Evolutionary conservation across 2,797 vertebrate species (phyloP).

Genomic region (Dicrostonyx torquatus): DNA sequence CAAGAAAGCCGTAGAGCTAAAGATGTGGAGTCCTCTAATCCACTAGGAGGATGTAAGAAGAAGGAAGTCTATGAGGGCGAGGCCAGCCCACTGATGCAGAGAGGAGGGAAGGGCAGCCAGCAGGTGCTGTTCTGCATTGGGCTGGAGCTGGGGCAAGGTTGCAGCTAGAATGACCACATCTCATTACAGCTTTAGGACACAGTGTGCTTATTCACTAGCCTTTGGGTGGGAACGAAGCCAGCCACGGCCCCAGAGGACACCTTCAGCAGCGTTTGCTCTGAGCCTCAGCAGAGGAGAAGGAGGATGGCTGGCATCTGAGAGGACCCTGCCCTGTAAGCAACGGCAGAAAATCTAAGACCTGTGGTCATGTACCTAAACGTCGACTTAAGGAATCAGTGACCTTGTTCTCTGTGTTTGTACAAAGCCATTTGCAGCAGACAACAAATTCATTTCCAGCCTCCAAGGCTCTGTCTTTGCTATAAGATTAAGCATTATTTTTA

Average conservation of each 20-base stretch:
- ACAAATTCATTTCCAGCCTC: background rate
- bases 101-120: fast-evolving
- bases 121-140: background rate
- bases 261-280: too few species aligned
- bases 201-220: background rate
- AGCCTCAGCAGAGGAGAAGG: background rate
- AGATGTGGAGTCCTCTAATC: background rate
- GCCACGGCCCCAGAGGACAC: fast-evolving
- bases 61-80: background rate
- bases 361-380: background rate
- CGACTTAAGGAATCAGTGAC: background rate
- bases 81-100: background rate
- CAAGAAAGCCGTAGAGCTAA: background rate
- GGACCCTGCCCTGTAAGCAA: too few species aligned
- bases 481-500: background rate
- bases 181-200: background rate
- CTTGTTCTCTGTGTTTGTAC: background rate
- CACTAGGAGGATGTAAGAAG: background rate
- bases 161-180: background rate
- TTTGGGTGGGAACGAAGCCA: too few species aligned
- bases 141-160: background rate
- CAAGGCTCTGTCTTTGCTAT: background rate
- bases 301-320: background rate
- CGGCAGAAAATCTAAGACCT: background rate
- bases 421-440: background rate